These are phyloP conservation scores for Argyrosomus regius DNA, from an alignment of 2,797 vertebrate species.

Conservation along the genomic window DNA sequence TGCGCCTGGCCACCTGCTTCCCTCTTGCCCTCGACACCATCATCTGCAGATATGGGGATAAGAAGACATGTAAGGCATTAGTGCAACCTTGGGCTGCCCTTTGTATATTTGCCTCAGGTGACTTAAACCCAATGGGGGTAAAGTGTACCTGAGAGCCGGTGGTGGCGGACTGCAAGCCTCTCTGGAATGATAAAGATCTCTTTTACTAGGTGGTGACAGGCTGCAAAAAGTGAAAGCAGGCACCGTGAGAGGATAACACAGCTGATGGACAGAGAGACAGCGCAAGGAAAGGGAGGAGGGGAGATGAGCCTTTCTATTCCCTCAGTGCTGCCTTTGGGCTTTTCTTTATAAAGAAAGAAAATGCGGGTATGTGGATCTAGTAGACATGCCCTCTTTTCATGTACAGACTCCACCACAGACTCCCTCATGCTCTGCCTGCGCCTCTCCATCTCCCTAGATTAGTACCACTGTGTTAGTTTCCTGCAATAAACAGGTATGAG, in stretches of 20 bases:
- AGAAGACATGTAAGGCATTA: slow-evolving; percentile 83
- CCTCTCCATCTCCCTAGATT: not conserved
- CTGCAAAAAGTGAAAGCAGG: slow-evolving; percentile 89
- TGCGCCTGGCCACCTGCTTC: slow-evolving; percentile 85
- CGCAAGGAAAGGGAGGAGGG: slow-evolving; percentile 27
- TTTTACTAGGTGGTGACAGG: slow-evolving; percentile 92
- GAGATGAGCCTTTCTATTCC: slow-evolving; percentile 38
- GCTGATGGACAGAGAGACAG: slow-evolving; percentile 77
- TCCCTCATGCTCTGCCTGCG: slow-evolving; percentile 17
- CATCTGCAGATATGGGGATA: slow-evolving; percentile 88
- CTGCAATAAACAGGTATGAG: not conserved
- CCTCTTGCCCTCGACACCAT: slow-evolving; percentile 90
- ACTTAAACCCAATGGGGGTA: slow-evolving; percentile 82
- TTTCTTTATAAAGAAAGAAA: slow-evolving; percentile 41
- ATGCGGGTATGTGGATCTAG: slow-evolving; percentile 33
- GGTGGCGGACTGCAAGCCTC: slow-evolving; percentile 87
- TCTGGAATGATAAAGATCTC: slow-evolving; percentile 92
- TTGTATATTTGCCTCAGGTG: slow-evolving; percentile 82
- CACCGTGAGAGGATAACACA: slow-evolving; percentile 84
- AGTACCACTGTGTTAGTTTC: not conserved
- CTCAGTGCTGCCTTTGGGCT: slow-evolving; percentile 37
- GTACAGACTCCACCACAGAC: slow-evolving; percentile 55
- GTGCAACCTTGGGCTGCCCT: slow-evolving; percentile 78
- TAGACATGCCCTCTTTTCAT: slow-evolving; percentile 34
- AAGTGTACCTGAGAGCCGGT: slow-evolving; percentile 89